Conservation (phyloP, 2,888 invertebrate genomes). For the Lepidocyrtinus sp. region DNA sequence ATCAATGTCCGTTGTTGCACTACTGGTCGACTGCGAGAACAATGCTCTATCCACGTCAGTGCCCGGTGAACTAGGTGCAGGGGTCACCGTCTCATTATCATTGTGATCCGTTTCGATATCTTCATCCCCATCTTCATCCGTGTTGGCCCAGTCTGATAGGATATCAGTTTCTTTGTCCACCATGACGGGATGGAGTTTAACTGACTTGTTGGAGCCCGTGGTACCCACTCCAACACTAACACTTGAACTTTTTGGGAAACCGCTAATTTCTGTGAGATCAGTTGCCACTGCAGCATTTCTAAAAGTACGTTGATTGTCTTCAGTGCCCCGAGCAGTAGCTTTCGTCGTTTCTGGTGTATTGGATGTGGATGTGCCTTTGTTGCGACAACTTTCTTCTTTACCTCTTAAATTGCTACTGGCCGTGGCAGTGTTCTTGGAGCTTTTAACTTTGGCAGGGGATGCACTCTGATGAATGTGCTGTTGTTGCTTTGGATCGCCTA, state of each 20-base stretch:
- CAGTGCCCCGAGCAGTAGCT: slow-evolving; percentile 8
- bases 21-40: slow-evolving; percentile 56
- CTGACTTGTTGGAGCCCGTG: slow-evolving; percentile 48
- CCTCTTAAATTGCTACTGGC: not conserved
- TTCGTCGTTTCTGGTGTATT: not conserved
- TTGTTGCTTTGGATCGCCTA: slow-evolving; percentile 39
- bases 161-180: slow-evolving; percentile 68
- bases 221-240: slow-evolving; percentile 54
- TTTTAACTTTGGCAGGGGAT: slow-evolving; percentile 27
- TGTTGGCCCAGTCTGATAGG: slow-evolving; percentile 69
- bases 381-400: not conserved
- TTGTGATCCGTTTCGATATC: slow-evolving; percentile 56
- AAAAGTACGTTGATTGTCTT: slow-evolving; percentile 42
- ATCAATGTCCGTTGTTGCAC: slow-evolving; percentile 63
- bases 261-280: slow-evolving; percentile 8
- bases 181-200: slow-evolving; percentile 44
- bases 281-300: slow-evolving; percentile 50
- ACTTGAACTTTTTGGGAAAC: slow-evolving; percentile 45
- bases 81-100: slow-evolving; percentile 64
- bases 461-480: slow-evolving; percentile 41
- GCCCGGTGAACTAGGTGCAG: slow-evolving; percentile 67
- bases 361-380: not conserved
- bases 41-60: slow-evolving; percentile 54
- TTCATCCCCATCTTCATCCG: slow-evolving; percentile 65
- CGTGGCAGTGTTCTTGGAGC: slow-evolving; percentile 21